phyloP scores from a whole-genome alignment of 92 coral and sea anemone species.

The Bergia sp. region DNA sequence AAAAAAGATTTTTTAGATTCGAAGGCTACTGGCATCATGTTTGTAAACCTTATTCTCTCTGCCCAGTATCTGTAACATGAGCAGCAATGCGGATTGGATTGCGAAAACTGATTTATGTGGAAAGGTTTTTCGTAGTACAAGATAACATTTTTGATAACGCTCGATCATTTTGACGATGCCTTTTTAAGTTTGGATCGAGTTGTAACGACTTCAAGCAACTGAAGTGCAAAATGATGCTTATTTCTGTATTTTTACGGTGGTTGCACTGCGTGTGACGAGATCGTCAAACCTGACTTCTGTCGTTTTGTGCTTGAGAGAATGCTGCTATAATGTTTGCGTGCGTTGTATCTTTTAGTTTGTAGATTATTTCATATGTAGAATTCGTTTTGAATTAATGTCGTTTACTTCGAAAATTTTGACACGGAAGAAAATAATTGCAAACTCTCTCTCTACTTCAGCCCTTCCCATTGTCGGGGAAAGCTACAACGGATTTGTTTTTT shows the following conservation, averaged over 20 bases:
- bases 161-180: not conserved
- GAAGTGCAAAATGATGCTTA: not conserved
- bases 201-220: not conserved
- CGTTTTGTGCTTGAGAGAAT: not conserved
- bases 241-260: not conserved
- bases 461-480: not conserved
- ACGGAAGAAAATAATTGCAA: not conserved
- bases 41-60: not conserved
- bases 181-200: not conserved
- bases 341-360: not conserved
- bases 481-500: not conserved
- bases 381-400: not conserved
- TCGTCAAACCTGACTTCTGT: conserved; percentile 6
- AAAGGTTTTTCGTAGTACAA: not conserved
- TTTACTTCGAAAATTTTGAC: not conserved
- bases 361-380: not conserved
- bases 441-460: not conserved
- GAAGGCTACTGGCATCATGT: not conserved
- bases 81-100: not conserved
- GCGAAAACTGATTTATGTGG: not conserved
- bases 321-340: not conserved
- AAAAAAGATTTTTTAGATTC: not conserved
- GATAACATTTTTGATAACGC: not conserved
- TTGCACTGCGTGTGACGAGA: conserved; percentile 10
- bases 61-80: not conserved